These are phyloP conservation scores for Coptodon rendalli DNA, from an alignment of 2,113 vertebrate genomes.

Conservation along the genomic window DNA sequence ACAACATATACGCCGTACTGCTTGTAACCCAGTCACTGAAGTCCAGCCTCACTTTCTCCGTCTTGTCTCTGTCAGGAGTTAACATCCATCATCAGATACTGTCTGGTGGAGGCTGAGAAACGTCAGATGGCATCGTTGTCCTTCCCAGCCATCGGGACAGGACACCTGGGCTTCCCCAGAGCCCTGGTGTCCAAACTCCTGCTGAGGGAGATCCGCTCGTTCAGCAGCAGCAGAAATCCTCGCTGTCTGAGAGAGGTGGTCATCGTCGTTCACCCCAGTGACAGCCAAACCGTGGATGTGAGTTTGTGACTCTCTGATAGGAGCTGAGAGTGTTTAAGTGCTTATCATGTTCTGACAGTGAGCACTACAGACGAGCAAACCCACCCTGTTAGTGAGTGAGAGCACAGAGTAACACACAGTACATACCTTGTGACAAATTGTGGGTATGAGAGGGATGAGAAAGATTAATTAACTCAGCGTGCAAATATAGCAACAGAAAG, in stretches of 20 bases:
- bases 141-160: conserved; percentile 87
- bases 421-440: background rate
- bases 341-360: background rate
- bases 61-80: conserved; percentile 46
- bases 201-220: conserved; percentile 66
- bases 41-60: fast-evolving
- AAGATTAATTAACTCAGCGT: background rate
- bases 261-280: conserved; percentile 73
- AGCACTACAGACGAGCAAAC: background rate
- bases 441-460: fast-evolving
- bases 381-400: background rate
- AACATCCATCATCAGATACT: conserved; percentile 59
- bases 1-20: background rate
- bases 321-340: background rate
- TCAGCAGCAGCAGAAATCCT: conserved; percentile 43
- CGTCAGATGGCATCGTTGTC: conserved; percentile 66
- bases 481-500: background rate
- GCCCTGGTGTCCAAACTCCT: conserved; percentile 70
- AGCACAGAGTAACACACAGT: background rate
- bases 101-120: conserved; percentile 72
- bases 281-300: conserved; percentile 42
- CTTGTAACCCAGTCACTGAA: background rate
- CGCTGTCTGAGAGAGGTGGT: conserved; percentile 70
- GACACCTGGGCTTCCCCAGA: conserved; percentile 81
- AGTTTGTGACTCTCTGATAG: background rate